These are phyloP conservation scores for Embidobia sp. DNA, from an alignment of 2,888 invertebrate genomes.

Conservation along the genomic window DNA sequence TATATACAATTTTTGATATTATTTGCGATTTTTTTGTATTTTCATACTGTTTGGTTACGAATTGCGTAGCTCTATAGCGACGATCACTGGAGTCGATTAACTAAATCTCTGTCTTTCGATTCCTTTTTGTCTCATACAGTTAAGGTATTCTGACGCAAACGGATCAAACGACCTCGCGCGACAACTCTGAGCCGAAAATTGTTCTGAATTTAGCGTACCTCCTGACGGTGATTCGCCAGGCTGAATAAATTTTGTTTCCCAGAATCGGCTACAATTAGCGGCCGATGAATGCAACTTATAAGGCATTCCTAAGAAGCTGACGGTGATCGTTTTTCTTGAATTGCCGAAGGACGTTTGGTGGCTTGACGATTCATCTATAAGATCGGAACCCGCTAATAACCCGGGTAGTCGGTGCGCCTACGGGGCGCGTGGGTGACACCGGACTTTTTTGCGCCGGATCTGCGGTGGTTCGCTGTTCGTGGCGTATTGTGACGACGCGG, in stretches of 20 bases:
- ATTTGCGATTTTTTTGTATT: no score
- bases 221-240: no score
- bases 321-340: conserved; percentile 29
- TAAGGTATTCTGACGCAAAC: no score
- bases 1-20: no score
- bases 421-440: conserved; percentile 65
- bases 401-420: conserved; percentile 61
- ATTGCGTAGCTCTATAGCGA: no score
- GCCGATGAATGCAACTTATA: conserved; percentile 34
- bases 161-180: no score
- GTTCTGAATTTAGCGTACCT: no score
- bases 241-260: conserved; percentile 30
- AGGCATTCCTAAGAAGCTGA: conserved; percentile 38
- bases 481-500: conserved; percentile 78
- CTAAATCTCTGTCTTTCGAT: no score
- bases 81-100: no score
- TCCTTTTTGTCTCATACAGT: no score
- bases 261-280: conserved; percentile 46
- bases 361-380: conserved; percentile 58
- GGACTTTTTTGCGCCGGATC: conserved; percentile 58
- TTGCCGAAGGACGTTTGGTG: conserved; percentile 38
- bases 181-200: no score
- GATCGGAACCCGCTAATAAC: conserved; percentile 57
- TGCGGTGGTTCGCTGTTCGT: conserved; percentile 63
- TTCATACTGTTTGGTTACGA: no score